Conservation (phyloP, 2,797 vertebrate genomes). For the Siniperca scherzeri region DNA sequence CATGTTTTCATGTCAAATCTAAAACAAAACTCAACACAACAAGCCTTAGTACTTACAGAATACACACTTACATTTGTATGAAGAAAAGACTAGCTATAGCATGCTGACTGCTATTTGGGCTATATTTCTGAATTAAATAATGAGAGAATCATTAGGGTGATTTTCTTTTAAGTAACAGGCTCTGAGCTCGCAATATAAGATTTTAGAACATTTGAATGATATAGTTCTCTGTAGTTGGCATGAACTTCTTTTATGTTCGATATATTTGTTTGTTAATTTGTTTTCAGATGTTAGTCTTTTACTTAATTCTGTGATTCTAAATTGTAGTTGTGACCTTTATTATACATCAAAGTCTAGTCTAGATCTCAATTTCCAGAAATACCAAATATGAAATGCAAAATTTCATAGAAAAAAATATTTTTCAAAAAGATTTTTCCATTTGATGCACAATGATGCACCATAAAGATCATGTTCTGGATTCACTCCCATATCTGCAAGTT, state of each 20-base stretch:
- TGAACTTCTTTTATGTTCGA: background rate
- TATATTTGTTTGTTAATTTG: background rate
- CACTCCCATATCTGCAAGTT: background rate
- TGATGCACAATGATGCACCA: background rate
- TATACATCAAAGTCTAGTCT: background rate
- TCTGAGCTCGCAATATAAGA: background rate
- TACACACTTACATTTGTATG: background rate
- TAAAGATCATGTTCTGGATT: background rate
- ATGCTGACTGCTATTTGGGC: background rate
- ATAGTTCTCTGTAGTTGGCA: background rate
- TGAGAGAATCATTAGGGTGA: background rate
- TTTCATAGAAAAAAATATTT: background rate
- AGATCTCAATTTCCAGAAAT: background rate
- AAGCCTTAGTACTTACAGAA: background rate
- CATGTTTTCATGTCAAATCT: conserved; percentile 1
- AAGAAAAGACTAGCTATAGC: background rate
- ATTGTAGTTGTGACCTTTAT: background rate
- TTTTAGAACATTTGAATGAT: background rate
- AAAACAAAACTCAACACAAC: conserved; percentile 17
- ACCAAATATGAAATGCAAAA: background rate
- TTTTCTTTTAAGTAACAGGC: background rate
- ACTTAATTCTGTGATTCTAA: background rate
- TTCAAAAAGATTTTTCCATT: background rate
- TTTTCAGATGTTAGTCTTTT: background rate
- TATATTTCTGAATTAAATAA: background rate